Conservation (phyloP, 2,888 invertebrate species). For the Aphrophora alni region DNA sequence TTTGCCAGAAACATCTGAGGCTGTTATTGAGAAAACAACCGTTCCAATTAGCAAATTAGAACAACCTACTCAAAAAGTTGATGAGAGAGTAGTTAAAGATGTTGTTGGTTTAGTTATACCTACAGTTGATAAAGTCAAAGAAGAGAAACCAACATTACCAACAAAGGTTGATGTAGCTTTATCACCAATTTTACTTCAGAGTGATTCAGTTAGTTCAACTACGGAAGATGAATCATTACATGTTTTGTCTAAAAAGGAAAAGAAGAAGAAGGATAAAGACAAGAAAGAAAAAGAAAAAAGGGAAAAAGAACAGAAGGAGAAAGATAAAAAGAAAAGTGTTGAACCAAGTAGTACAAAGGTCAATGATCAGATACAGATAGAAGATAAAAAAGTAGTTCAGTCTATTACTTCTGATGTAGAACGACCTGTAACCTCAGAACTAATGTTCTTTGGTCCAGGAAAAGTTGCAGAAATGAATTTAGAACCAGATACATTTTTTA, state of each 20-base stretch:
- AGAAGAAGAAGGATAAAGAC: not conserved
- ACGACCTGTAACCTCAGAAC: not conserved
- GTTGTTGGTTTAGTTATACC: not conserved
- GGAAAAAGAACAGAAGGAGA: not conserved
- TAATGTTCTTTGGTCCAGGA: not conserved
- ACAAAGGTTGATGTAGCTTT: not conserved
- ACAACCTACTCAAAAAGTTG: not conserved
- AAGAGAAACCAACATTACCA: not conserved
- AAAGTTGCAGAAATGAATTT: slow-evolving; percentile 4
- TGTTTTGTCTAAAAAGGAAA: not conserved
- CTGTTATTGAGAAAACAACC: slow-evolving; percentile 9
- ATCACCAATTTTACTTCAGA: not conserved
- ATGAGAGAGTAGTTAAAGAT: not conserved
- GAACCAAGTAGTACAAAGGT: not conserved
- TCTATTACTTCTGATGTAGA: not conserved
- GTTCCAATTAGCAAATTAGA: not conserved
- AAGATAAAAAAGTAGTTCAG: not conserved
- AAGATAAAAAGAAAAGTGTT: not conserved
- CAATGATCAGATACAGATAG: not conserved
- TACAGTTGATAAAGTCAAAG: not conserved
- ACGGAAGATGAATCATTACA: not conserved
- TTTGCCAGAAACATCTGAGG: not conserved
- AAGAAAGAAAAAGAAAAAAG: not conserved
- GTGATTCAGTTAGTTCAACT: not conserved
- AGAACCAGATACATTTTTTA: not conserved